These are phyloP conservation scores for Aplysina aerophoba DNA, from an alignment of 37 sponge, comb jelly and placozoan species.

Conservation along the genomic window DNA sequence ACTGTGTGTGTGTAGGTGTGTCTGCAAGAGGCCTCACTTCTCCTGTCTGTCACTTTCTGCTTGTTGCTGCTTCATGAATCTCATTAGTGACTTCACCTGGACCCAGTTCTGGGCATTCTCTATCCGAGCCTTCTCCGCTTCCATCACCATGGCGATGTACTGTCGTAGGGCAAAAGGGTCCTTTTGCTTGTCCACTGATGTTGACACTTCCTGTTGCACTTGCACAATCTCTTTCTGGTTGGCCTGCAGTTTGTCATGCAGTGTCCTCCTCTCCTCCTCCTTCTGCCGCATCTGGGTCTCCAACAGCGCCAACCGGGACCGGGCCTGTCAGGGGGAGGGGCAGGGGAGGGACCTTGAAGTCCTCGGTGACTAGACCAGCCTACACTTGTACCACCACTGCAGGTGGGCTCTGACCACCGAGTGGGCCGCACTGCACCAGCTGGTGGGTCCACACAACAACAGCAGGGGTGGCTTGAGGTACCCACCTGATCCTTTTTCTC, in stretches of 20 bases:
- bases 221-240: constrained; percentile 63
- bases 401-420: no score
- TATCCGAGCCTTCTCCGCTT: constrained; percentile 51
- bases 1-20: no score
- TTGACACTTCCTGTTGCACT: constrained; percentile 54
- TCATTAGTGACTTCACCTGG: constrained; percentile 70
- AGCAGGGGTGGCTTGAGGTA: no score
- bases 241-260: constrained; percentile 57
- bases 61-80: constrained; percentile 71
- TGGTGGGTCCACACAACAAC: no score
- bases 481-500: no score
- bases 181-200: not conserved
- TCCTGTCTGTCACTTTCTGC: constrained; percentile 58
- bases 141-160: constrained; percentile 54
- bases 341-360: no score
- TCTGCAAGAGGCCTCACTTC: no score
- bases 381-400: no score
- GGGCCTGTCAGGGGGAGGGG: no score
- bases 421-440: no score
- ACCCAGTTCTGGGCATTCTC: constrained; percentile 68
- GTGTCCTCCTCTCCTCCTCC: constrained; percentile 41
- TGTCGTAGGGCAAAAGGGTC: constrained; percentile 34
- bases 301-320: constrained; percentile 34
- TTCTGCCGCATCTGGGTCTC: constrained; percentile 40
- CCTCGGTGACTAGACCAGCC: no score